A percentile compares a stretch with the other conserved stretches of the same genome.
Evolutionary conservation across 2,797 vertebrate genomes (phyloP).

Genomic region (Tragopan temminckii): DNA sequence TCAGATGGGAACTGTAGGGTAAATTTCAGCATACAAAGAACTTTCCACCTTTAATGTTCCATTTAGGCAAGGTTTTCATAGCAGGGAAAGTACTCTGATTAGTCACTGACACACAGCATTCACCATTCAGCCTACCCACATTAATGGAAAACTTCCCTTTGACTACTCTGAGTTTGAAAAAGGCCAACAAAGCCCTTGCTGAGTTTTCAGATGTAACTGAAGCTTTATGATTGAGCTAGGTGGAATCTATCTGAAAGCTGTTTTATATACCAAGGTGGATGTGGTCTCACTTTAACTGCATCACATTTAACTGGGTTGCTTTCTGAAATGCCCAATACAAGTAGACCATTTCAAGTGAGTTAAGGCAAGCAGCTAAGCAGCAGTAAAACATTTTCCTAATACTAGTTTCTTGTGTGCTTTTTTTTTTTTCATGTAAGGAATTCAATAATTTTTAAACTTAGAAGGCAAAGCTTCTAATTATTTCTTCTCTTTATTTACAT

Average conservation of each 20-base stretch:
- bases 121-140: neutral
- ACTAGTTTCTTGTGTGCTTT: neutral
- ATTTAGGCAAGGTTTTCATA: neutral
- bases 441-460: neutral
- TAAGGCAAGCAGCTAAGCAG: no score
- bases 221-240: neutral
- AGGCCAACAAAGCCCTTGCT: neutral
- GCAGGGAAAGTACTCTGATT: neutral
- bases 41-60: neutral
- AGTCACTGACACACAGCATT: neutral
- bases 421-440: neutral
- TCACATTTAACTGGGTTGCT: neutral
- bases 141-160: neutral
- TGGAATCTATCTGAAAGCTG: neutral
- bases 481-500: neutral
- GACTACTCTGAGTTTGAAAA: neutral
- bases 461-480: neutral
- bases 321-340: no score
- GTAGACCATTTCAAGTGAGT: no score
- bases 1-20: neutral
- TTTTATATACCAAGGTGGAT: rapidly evolving
- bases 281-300: neutral
- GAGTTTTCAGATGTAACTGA: neutral
- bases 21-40: neutral
- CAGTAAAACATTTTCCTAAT: neutral